phyloP scores from a whole-genome alignment of 2,797 vertebrate genomes.

The Austrolebias charrua region DNA sequence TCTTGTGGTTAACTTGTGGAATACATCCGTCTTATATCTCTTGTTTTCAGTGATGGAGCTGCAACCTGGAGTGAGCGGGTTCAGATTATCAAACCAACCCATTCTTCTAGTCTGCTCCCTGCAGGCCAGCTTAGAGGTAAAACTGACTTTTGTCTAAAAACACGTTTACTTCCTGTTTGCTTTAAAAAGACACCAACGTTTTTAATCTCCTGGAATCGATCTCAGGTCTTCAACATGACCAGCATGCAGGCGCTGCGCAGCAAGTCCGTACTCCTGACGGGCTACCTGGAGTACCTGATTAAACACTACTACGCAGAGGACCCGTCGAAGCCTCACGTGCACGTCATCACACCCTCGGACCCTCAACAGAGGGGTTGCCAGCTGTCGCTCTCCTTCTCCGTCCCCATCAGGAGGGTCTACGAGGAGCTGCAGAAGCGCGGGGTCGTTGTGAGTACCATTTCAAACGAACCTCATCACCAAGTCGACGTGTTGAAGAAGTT shows the following conservation, averaged over 20 bases:
- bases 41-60: constrained; percentile 78
- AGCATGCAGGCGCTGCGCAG: constrained; percentile 84
- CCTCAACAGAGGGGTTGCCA: constrained; percentile 89
- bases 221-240: constrained; percentile 86
- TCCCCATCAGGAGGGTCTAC: constrained; percentile 78
- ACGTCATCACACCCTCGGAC: constrained; percentile 85
- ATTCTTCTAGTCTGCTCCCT: constrained; percentile 90
- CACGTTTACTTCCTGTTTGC: too few species aligned
- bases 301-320: constrained; percentile 76
- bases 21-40: neutral
- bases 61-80: constrained; percentile 87
- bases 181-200: too few species aligned
- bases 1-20: constrained; percentile 23
- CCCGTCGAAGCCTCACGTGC: constrained; percentile 65
- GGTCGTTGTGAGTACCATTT: constrained; percentile 81
- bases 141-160: too few species aligned
- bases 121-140: constrained; percentile 93
- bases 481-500: too few species aligned
- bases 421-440: constrained; percentile 89
- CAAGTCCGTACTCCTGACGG: constrained; percentile 91
- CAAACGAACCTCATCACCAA: too few species aligned
- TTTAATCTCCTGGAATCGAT: too few species aligned
- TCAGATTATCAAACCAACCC: constrained; percentile 92
- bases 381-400: constrained; percentile 87
- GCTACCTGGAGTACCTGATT: constrained; percentile 92